phyloP scores from a whole-genome alignment of 2,797 vertebrate species.

The Fistularia tabacaria region DNA sequence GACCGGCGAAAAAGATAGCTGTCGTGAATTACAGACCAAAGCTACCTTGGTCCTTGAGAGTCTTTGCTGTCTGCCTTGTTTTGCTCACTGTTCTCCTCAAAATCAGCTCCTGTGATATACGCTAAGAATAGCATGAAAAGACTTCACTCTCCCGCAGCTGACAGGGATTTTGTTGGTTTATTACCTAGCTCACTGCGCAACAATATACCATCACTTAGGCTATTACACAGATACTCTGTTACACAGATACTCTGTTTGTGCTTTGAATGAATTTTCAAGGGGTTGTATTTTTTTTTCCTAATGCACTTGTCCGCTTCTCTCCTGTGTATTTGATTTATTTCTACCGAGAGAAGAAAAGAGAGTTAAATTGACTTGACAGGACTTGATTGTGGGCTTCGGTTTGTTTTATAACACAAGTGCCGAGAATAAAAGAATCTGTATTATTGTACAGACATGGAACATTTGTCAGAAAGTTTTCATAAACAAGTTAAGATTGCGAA shows the following conservation, averaged over 20 bases:
- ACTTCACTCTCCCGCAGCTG: slow-evolving; percentile 44
- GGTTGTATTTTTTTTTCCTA: slow-evolving; percentile 45
- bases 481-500: slow-evolving; percentile 62
- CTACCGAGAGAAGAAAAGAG: slow-evolving; percentile 40
- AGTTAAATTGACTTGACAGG: slow-evolving; percentile 62
- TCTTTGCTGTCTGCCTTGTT: slow-evolving; percentile 53
- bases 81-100: slow-evolving; percentile 45
- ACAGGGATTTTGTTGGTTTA: slow-evolving; percentile 56
- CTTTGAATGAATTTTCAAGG: slow-evolving; percentile 62
- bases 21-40: slow-evolving; percentile 67
- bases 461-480: slow-evolving; percentile 69
- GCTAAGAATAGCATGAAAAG: slow-evolving; percentile 62
- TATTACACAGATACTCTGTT: slow-evolving; percentile 45
- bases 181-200: slow-evolving; percentile 47
- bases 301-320: slow-evolving; percentile 44
- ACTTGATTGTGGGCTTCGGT: slow-evolving; percentile 57
- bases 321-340: slow-evolving; percentile 59
- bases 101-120: slow-evolving; percentile 50
- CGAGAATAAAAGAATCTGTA: slow-evolving; percentile 41
- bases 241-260: slow-evolving; percentile 37
- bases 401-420: slow-evolving; percentile 62
- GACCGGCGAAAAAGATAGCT: slow-evolving; percentile 57
- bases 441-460: slow-evolving; percentile 51
- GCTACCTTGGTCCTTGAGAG: slow-evolving; percentile 56
- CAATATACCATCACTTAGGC: slow-evolving; percentile 57